Percentiles rank a stretch among this genome's conserved stretches.
These are phyloP conservation scores for Dendropsophus ebraccatus DNA, from an alignment of 2,113 vertebrate genomes.

Conservation along the genomic window DNA sequence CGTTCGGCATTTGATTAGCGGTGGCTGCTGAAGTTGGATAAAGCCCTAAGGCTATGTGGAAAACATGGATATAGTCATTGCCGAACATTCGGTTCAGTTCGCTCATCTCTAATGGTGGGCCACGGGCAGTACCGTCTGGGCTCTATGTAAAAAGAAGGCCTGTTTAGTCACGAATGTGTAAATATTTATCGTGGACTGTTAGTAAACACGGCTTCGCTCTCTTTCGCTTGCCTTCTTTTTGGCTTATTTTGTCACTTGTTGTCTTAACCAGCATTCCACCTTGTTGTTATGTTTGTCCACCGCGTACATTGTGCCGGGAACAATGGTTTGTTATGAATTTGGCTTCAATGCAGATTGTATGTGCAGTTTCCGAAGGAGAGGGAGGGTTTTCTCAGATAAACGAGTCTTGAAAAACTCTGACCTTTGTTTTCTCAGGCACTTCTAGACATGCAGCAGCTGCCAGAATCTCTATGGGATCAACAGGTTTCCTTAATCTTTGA, in stretches of 20 bases:
- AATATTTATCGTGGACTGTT: not conserved
- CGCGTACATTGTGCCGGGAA: constrained; percentile 13
- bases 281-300: not conserved
- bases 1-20: no score
- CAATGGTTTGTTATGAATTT: constrained; percentile 40
- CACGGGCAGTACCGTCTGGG: no score
- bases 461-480: constrained; percentile 49
- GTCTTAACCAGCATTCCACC: not conserved
- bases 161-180: not conserved
- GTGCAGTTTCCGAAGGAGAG: constrained; percentile 26
- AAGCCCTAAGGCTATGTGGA: no score
- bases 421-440: constrained; percentile 54
- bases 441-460: constrained; percentile 51
- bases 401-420: constrained; percentile 38
- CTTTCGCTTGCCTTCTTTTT: not conserved
- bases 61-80: no score
- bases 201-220: not conserved
- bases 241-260: not conserved
- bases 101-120: no score
- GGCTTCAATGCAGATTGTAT: constrained; percentile 20
- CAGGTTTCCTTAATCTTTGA: constrained; percentile 48
- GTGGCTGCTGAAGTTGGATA: no score
- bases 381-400: constrained; percentile 42
- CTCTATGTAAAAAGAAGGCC: no score
- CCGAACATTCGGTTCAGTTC: no score